phyloP scores from a whole-genome alignment of 1,140 invertebrate species.

The Zophobas atratus region DNA sequence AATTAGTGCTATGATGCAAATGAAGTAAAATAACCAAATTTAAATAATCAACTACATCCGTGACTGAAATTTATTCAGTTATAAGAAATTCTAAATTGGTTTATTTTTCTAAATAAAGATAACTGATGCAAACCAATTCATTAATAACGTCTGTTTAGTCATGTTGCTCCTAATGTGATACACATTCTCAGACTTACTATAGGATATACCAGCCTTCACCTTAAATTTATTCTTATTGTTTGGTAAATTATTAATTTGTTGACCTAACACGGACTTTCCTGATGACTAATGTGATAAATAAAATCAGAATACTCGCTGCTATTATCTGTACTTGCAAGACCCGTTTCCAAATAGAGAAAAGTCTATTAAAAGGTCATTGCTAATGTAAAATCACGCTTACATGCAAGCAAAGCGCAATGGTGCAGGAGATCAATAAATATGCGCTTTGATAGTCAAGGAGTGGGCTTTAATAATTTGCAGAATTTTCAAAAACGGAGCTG shows the following conservation, averaged over 20 bases:
- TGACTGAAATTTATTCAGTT: slow-evolving; percentile 13
- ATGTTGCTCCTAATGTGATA: slow-evolving; percentile 5
- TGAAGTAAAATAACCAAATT: slow-evolving; percentile 14
- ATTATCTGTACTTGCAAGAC: not conserved
- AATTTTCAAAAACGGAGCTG: too few species aligned
- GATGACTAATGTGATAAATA: slow-evolving; percentile 43
- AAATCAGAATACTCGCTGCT: slow-evolving; percentile 33
- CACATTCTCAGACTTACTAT: slow-evolving; percentile 10
- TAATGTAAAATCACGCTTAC: not conserved
- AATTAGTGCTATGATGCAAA: slow-evolving; percentile 24
- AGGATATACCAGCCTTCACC: slow-evolving; percentile 21
- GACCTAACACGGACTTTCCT: slow-evolving; percentile 47
- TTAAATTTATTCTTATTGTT: slow-evolving; percentile 41
- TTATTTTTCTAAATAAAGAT: slow-evolving; percentile 5
- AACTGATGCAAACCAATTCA: not conserved
- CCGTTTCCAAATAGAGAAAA: slow-evolving; percentile 35
- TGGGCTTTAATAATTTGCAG: too few species aligned
- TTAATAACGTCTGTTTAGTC: slow-evolving; percentile 11
- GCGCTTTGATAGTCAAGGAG: too few species aligned
- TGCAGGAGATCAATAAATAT: too few species aligned
- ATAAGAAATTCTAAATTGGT: not conserved
- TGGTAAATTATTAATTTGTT: slow-evolving; percentile 38
- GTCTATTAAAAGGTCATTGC: slow-evolving; percentile 13
- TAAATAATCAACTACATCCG: slow-evolving; percentile 20
- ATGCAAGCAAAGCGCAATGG: too few species aligned